These are phyloP conservation scores for Heliconius aoede DNA, from an alignment of 2,888 invertebrate genomes.

Conservation along the genomic window DNA sequence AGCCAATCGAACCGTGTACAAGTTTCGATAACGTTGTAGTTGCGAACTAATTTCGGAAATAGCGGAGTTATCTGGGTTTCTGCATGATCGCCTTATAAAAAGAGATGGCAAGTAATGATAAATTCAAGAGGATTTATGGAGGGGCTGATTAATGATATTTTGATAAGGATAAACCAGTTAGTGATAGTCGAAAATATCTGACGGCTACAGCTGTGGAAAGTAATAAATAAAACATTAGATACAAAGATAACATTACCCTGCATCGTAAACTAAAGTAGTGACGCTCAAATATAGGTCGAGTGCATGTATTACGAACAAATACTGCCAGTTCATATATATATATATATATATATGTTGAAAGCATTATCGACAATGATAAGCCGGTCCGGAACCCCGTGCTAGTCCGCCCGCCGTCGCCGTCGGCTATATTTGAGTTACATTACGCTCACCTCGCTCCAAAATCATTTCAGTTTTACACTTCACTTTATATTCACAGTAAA, in stretches of 20 bases:
- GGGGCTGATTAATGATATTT: conserved; percentile 61
- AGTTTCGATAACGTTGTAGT: conserved; percentile 82
- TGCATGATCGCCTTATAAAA: conserved; percentile 75
- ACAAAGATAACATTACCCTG: neutral
- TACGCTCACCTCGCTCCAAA: conserved; percentile 56
- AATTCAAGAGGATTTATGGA: conserved; percentile 26
- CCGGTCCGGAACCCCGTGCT: conserved; percentile 53
- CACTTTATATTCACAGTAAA: conserved; percentile 43
- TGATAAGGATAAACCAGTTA: conserved; percentile 51
- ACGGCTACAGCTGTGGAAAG: conserved; percentile 23
- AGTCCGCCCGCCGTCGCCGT: conserved; percentile 60
- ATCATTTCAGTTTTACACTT: conserved; percentile 62
- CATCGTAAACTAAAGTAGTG: conserved; percentile 4
- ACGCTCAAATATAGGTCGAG: conserved; percentile 38
- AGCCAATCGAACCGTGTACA: conserved; percentile 79
- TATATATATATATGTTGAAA: conserved; percentile 50
- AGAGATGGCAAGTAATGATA: conserved; percentile 62
- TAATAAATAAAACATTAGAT: conserved; percentile 27
- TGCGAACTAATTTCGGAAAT: conserved; percentile 81
- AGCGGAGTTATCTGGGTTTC: conserved; percentile 75
- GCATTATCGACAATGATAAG: conserved; percentile 78
- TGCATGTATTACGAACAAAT: conserved; percentile 33
- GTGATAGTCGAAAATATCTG: neutral
- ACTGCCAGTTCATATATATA: conserved; percentile 33
- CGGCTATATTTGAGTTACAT: conserved; percentile 62